phyloP scores from a whole-genome alignment of 2,888 invertebrate genomes.

The Falcaria lacertinaria region DNA sequence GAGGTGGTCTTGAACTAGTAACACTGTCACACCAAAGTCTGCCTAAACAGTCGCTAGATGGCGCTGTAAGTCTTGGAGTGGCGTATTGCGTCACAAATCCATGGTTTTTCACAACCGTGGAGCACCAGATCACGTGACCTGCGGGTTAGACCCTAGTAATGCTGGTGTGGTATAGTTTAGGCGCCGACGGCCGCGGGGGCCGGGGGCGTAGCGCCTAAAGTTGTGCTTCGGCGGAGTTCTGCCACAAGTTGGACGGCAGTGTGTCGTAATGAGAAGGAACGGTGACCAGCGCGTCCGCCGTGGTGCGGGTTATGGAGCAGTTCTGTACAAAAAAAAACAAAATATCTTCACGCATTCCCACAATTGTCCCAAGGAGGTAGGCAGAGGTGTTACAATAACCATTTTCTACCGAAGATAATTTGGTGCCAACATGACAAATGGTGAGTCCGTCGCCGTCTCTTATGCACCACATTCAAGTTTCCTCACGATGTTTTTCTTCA shows the following conservation, averaged over 20 bases:
- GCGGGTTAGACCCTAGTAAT: slow-evolving; percentile 40
- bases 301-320: slow-evolving; percentile 83
- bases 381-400: no score
- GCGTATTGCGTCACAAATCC: slow-evolving; percentile 31
- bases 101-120: slow-evolving; percentile 65
- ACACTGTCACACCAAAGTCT: slow-evolving; percentile 39
- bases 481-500: no score
- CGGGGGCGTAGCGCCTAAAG: slow-evolving; percentile 49
- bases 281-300: slow-evolving; percentile 86
- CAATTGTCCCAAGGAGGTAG: no score
- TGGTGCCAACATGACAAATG: no score
- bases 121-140: slow-evolving; percentile 35
- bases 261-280: slow-evolving; percentile 88
- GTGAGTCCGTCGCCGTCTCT: no score
- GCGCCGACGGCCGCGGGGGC: slow-evolving; percentile 36
- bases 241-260: slow-evolving; percentile 74
- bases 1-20: slow-evolving; percentile 16
- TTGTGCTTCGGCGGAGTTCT: slow-evolving; percentile 61
- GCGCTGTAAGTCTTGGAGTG: slow-evolving; percentile 39
- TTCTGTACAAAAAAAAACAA: slow-evolving; percentile 70
- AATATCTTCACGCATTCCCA: background rate
- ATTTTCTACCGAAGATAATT: no score
- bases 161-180: slow-evolving; percentile 44
- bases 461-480: no score
- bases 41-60: slow-evolving; percentile 34